A percentile compares a stretch with the other conserved stretches of the same genome.
phyloP scores from a whole-genome alignment of 2,797 vertebrate genomes.

The Acanthurus tractus region DNA sequence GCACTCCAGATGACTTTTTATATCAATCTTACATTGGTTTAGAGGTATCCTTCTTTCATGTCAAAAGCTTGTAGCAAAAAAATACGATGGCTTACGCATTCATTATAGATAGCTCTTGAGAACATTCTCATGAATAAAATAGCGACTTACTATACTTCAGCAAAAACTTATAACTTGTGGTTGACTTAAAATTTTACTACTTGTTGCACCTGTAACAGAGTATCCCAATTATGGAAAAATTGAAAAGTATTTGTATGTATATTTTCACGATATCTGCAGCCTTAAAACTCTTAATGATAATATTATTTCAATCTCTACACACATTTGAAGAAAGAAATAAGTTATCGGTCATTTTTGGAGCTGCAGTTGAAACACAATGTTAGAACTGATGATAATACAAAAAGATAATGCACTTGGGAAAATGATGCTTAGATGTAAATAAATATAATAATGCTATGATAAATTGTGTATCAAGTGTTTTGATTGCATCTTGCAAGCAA shows the following conservation, averaged over 20 bases:
- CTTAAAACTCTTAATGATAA: no score
- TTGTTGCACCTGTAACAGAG: slow-evolving; percentile 28
- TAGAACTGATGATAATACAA: no score
- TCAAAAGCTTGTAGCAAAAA: slow-evolving; percentile 81
- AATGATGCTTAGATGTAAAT: no score
- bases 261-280: no score
- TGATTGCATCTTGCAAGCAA: background rate
- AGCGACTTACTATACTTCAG: slow-evolving; percentile 55
- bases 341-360: no score
- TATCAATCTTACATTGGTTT: slow-evolving; percentile 81
- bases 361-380: no score
- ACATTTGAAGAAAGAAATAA: no score
- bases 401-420: no score
- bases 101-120: slow-evolving; percentile 78
- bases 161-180: slow-evolving; percentile 66
- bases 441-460: no score
- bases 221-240: no score
- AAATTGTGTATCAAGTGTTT: background rate
- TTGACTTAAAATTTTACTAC: slow-evolving; percentile 45
- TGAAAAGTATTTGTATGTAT: no score
- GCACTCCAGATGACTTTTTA: slow-evolving; percentile 82
- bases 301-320: no score
- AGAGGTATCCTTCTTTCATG: slow-evolving; percentile 84
- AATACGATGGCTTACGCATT: slow-evolving; percentile 81
- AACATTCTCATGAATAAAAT: slow-evolving; percentile 79